phyloP scores from a whole-genome alignment of 2,797 vertebrate genomes.

The Amniataba percoides region DNA sequence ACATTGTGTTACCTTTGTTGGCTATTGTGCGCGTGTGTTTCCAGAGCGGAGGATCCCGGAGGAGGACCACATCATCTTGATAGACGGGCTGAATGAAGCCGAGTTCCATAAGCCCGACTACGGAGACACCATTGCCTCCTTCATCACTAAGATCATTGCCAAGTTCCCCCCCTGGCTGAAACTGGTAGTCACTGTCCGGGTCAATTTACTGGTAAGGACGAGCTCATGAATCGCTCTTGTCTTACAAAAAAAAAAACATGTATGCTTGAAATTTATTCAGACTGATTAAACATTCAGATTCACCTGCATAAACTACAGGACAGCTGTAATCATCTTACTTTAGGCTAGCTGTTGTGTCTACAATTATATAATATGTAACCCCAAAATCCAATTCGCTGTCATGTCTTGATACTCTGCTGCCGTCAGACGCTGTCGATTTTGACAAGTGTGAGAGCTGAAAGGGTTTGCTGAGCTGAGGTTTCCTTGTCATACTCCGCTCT shows the following conservation, averaged over 20 bases:
- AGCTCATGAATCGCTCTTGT: neutral
- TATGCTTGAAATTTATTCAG: neutral
- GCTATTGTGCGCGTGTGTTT: constrained; percentile 50
- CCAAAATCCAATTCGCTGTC: constrained; percentile 12
- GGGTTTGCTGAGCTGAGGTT: constrained; percentile 16
- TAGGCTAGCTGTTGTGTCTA: neutral
- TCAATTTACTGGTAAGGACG: constrained; percentile 92
- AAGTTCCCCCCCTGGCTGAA: constrained; percentile 97
- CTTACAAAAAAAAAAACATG: neutral
- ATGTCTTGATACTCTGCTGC: constrained; percentile 25
- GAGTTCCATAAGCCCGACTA: constrained; percentile 99
- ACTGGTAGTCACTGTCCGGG: constrained; percentile 93
- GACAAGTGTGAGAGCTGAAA: constrained; percentile 40
- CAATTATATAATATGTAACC: neutral
- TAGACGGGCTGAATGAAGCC: constrained; percentile 97
- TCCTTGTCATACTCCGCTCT: constrained; percentile 32
- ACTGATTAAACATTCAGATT: neutral
- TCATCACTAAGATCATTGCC: constrained; percentile 93
- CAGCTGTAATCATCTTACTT: neutral
- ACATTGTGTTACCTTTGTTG: constrained; percentile 1
- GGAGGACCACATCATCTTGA: constrained; percentile 95
- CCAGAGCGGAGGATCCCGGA: constrained; percentile 95
- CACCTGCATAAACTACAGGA: neutral
- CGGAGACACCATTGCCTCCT: constrained; percentile 96
- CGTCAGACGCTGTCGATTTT: constrained; percentile 31